Conservation (phyloP, 1,140 invertebrate species). For the Tribolium castaneum region DNA sequence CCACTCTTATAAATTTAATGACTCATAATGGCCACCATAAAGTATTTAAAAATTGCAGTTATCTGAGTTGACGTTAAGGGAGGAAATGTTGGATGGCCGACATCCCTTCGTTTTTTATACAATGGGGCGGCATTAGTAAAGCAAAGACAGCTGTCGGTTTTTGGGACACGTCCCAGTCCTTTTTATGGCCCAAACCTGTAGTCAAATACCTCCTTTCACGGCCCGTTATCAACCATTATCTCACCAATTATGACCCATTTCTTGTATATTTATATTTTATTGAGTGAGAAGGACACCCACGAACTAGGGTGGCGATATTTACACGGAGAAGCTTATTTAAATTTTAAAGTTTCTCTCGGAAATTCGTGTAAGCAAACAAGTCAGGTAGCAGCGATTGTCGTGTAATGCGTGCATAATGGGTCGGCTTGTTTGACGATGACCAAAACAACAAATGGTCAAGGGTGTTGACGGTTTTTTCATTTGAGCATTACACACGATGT, state of each 20-base stretch:
- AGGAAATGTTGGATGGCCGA: neutral
- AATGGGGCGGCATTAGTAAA: constrained; percentile 24
- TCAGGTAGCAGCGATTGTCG: constrained; percentile 41
- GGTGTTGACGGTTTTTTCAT: constrained; percentile 15
- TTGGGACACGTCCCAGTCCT: constrained; percentile 32
- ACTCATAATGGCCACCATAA: too few relatives aligned
- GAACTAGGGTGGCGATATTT: constrained; percentile 21
- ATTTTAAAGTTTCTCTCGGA: constrained; percentile 38
- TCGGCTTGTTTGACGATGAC: constrained; percentile 22
- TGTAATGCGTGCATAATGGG: constrained; percentile 47
- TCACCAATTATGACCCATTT: constrained; percentile 37
- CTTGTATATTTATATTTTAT: constrained; percentile 32
- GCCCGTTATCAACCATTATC: constrained; percentile 26
- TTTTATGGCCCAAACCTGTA: constrained; percentile 16
- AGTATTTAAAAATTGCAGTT: neutral
- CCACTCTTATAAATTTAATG: too few relatives aligned
- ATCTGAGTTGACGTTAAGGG: neutral
- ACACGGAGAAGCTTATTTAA: constrained; percentile 26
- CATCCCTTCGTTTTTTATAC: neutral
- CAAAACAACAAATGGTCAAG: constrained; percentile 36
- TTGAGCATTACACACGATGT: neutral
- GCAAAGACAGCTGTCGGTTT: constrained; percentile 31
- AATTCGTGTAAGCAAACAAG: constrained; percentile 41
- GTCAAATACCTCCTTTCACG: constrained; percentile 19
- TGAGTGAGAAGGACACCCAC: constrained; percentile 30